Conservation (phyloP, 2,797 vertebrate genomes). For the Perdix hodgsoniae region DNA sequence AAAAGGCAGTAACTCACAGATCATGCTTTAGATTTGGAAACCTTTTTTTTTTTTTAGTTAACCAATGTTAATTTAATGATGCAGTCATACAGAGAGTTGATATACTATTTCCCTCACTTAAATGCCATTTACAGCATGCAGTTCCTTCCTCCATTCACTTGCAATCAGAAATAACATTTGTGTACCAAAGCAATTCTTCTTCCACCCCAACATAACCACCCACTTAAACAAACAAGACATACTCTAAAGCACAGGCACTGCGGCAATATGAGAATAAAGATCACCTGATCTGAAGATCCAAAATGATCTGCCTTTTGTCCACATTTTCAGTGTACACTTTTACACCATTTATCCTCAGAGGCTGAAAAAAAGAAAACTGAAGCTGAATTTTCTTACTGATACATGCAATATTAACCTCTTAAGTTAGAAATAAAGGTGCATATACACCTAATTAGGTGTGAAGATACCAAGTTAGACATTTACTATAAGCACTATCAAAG, state of each 20-base stretch:
- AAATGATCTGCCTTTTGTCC: slow-evolving; percentile 96
- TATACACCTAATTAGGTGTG: not conserved
- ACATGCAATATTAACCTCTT: not conserved
- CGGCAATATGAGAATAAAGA: not conserved
- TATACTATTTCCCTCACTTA: not conserved
- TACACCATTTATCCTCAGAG: slow-evolving; percentile 94
- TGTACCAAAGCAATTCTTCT: not conserved
- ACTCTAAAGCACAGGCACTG: not conserved
- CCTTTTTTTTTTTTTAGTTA: not conserved
- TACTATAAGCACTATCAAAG: not conserved
- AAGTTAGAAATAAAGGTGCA: not conserved
- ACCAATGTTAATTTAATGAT: not conserved
- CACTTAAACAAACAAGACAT: not conserved
- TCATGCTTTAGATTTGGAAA: not conserved
- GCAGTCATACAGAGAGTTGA: not conserved
- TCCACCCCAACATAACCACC: not conserved
- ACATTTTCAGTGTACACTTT: slow-evolving; percentile 98
- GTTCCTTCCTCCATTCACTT: not conserved
- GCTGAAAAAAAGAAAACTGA: slow-evolving; percentile 81
- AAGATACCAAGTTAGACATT: not conserved
- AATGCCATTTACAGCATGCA: not conserved
- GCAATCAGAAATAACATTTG: not conserved
- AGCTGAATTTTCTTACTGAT: not conserved
- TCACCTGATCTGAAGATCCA: slow-evolving; percentile 99
- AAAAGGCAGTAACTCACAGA: not conserved